A percentile compares a stretch with the other conserved stretches of the same genome.
These are phyloP conservation scores for Caenorhabditis wallacei DNA, from an alignment of 2,888 invertebrate genomes.

Conservation along the genomic window DNA sequence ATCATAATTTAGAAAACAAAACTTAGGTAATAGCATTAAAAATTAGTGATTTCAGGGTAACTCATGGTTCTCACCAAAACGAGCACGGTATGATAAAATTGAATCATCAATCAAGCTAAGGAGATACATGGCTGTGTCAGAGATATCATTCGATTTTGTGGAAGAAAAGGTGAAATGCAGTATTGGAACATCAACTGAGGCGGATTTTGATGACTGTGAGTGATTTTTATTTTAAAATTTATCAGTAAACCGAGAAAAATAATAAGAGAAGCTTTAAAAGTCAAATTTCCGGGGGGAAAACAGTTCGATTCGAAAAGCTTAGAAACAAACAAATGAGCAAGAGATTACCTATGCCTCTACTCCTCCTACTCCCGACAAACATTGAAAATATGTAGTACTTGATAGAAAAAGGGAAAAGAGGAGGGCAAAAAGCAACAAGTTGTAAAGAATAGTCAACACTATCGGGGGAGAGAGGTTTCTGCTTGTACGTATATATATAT, in stretches of 20 bases:
- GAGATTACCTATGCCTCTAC: slow-evolving; percentile 18
- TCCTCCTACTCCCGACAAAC: slow-evolving; percentile 19
- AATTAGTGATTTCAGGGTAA: background rate
- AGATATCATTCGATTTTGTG: background rate
- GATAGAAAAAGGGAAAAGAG: slow-evolving; percentile 26
- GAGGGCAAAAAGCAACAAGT: slow-evolving; percentile 56
- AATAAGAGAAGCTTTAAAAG: no score
- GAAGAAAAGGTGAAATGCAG: background rate
- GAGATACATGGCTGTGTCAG: background rate
- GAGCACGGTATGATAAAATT: background rate
- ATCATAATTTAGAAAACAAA: no score
- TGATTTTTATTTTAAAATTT: no score
- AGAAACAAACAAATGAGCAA: slow-evolving; percentile 36
- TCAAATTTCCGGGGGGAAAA: slow-evolving; percentile 3
- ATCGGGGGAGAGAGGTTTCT: slow-evolving; percentile 34
- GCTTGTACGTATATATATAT: slow-evolving; percentile 59
- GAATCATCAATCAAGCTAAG: background rate
- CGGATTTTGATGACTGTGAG: background rate
- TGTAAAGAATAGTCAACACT: slow-evolving; percentile 61
- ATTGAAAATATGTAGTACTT: slow-evolving; percentile 40
- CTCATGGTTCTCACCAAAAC: background rate
- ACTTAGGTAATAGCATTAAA: no score
- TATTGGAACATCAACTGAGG: slow-evolving; percentile 12
- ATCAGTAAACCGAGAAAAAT: no score
- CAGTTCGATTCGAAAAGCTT: slow-evolving; percentile 26